These are phyloP conservation scores for Drosophila carrolli DNA, from an alignment of 1,140 invertebrate species.

Conservation along the genomic window DNA sequence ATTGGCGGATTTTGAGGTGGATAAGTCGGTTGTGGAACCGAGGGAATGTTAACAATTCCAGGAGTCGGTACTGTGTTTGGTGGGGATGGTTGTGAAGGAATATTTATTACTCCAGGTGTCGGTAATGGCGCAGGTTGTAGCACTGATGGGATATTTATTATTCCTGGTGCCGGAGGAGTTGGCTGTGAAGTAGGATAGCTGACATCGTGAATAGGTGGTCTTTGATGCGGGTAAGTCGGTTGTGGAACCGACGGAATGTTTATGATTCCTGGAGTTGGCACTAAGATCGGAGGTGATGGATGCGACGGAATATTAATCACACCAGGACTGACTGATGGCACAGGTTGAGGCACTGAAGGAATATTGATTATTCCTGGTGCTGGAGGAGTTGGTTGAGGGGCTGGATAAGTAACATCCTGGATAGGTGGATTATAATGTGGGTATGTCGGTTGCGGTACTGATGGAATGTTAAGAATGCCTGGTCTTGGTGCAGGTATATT, in stretches of 20 bases:
- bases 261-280: neutral
- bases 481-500: constrained; percentile 66
- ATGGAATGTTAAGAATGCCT: constrained; percentile 86
- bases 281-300: constrained; percentile 7
- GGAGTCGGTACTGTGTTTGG: constrained; percentile 12
- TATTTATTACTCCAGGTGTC: constrained; percentile 37
- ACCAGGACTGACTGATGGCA: constrained; percentile 13
- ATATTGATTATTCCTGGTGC: constrained; percentile 14
- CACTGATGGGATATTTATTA: neutral
- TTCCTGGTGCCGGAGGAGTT: too few relatives aligned
- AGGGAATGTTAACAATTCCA: constrained; percentile 81
- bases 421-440: constrained; percentile 10
- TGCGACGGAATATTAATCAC: constrained; percentile 47
- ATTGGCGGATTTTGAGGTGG: neutral
- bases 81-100: constrained; percentile 16
- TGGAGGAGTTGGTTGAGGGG: constrained; percentile 6
- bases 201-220: too few relatives aligned
- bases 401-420: constrained; percentile 60
- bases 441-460: constrained; percentile 17
- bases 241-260: too few relatives aligned
- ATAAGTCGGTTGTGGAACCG: constrained; percentile 13
- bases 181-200: too few relatives aligned
- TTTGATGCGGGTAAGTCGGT: too few relatives aligned
- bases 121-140: constrained; percentile 16
- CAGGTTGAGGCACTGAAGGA: constrained; percentile 10